Base-by-base conservation (phyloP, 2,797 vertebrate species). In the Strix occidentalis region DNA sequence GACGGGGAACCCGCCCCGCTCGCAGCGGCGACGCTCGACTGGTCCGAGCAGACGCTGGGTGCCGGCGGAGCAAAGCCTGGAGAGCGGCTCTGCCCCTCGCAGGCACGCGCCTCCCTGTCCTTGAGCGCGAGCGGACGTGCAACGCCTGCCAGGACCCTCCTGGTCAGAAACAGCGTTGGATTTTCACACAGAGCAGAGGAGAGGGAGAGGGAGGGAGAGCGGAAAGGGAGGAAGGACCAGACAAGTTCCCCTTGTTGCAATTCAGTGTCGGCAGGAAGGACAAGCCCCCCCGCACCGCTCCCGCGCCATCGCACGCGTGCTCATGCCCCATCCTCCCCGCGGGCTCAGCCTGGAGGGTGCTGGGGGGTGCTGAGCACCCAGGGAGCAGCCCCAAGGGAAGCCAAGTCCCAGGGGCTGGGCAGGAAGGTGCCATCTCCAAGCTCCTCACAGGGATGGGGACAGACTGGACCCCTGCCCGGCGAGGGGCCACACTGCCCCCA, bases 101-200 rank as follows among this genome's bases (percentile, higher is more conserved):
- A 6, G 70, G 83, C 71, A 65, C 13, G 1, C 13, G 25, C 43
- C 63, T 18, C 13, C 29, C 56, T 3, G 51, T 48, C 90, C 91
- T 51, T 33, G 69, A 93, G 87, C 0, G 7, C 6, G 1, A 92
- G 81, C 11, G 14, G 65, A 39, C 10, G 12, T 15, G 37, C 18
- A 9, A 15, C 3, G 45, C 37, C 78, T 84, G 93, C 92, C 93
- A 89, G 92, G 82, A 89, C 65, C 65, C 61, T 72, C 69, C 83
- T 5, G 3, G 56, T 5, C 74, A 65, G 41, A 66, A 93, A 81
- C 46, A 57, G 83, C 2, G 4, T 10, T 31, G 85, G 77, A 53
- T 87, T 87, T 77, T 70, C 90, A n/a, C 74, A 46, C 3, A 0
- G 85, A 88, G 91, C 2, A 2, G 66, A 53, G 89, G 37, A 50